phyloP scores from a whole-genome alignment of 2,888 invertebrate species.

The Drosophila merina region DNA sequence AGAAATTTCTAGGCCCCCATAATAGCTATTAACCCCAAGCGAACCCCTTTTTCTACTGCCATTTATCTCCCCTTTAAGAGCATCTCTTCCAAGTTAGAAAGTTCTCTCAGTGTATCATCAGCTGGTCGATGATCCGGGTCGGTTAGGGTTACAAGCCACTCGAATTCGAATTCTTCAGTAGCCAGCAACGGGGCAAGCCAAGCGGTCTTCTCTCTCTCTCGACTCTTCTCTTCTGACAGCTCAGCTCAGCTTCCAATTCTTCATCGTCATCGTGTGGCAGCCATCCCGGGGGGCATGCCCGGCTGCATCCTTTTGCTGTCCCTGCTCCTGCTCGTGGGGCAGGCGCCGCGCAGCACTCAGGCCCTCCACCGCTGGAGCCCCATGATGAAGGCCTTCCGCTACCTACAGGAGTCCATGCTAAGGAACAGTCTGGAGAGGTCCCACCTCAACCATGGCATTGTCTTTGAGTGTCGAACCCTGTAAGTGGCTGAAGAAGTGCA shows the following conservation, averaged over 20 bases:
- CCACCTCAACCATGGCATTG: slow-evolving; percentile 75
- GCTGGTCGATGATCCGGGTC: slow-evolving; percentile 13
- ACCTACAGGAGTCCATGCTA: slow-evolving; percentile 78
- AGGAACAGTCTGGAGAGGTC: slow-evolving; percentile 74
- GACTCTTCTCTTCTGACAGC: not conserved
- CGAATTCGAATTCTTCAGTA: slow-evolving; percentile 59
- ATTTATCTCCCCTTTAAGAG: not conserved
- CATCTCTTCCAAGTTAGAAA: not conserved
- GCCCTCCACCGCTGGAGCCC: slow-evolving; percentile 64
- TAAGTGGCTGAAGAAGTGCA: slow-evolving; percentile 52
- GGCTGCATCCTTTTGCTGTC: slow-evolving; percentile 29
- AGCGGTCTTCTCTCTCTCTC: slow-evolving; percentile 50
- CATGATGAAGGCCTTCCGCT: slow-evolving; percentile 68
- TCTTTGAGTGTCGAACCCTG: slow-evolving; percentile 80
- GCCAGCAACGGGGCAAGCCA: slow-evolving; percentile 73
- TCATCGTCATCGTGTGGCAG: not conserved
- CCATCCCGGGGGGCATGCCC: slow-evolving; percentile 31
- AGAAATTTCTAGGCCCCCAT: slow-evolving; percentile 4
- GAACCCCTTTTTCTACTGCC: too few species aligned
- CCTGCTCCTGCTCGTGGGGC: slow-evolving; percentile 33
- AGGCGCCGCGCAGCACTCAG: slow-evolving; percentile 27
- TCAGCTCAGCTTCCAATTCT: not conserved
- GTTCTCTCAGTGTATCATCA: slow-evolving; percentile 12
- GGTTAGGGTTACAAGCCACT: slow-evolving; percentile 27
- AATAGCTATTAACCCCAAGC: too few species aligned